A percentile compares a stretch with the other conserved stretches of the same genome.
These are phyloP conservation scores for Epistrophe grossulariae DNA, from an alignment of 2,888 invertebrate genomes.

Conservation along the genomic window DNA sequence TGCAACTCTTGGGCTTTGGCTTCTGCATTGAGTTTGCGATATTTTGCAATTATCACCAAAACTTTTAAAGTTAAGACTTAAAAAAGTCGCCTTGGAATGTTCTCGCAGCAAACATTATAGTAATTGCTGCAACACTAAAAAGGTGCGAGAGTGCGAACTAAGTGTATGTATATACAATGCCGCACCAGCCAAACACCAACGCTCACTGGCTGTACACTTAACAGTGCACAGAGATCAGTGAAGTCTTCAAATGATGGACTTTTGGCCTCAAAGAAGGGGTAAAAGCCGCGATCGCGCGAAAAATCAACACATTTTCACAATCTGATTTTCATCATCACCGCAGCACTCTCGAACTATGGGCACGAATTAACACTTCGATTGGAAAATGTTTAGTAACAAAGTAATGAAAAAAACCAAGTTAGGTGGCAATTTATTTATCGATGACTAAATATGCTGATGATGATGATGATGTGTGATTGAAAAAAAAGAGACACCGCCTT, in stretches of 20 bases:
- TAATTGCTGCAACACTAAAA: conserved; percentile 61
- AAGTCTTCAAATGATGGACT: conserved; percentile 69
- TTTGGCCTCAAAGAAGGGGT: conserved; percentile 56
- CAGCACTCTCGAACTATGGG: conserved; percentile 72
- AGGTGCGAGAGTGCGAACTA: conserved; percentile 68
- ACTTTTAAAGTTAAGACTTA: conserved; percentile 40
- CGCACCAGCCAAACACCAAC: neutral
- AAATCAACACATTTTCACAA: conserved; percentile 69
- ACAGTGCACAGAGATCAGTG: conserved; percentile 35
- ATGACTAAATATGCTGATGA: conserved; percentile 8
- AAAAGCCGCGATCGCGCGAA: conserved; percentile 52
- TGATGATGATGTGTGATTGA: conserved; percentile 4
- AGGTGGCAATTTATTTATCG: neutral
- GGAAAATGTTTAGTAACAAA: neutral
- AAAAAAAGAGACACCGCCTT: neutral
- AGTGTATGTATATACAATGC: conserved; percentile 6
- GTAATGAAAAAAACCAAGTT: neutral
- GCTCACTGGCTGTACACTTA: neutral
- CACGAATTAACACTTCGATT: conserved; percentile 62
- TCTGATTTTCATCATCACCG: conserved; percentile 68
- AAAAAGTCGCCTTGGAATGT: conserved; percentile 62
- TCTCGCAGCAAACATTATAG: conserved; percentile 58
- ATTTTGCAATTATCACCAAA: conserved; percentile 71
- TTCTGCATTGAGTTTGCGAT: conserved; percentile 42
- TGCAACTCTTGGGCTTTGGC: conserved; percentile 28